Base-by-base conservation (phyloP, 2,888 invertebrate species). In the Parnassius orleans region DNA sequence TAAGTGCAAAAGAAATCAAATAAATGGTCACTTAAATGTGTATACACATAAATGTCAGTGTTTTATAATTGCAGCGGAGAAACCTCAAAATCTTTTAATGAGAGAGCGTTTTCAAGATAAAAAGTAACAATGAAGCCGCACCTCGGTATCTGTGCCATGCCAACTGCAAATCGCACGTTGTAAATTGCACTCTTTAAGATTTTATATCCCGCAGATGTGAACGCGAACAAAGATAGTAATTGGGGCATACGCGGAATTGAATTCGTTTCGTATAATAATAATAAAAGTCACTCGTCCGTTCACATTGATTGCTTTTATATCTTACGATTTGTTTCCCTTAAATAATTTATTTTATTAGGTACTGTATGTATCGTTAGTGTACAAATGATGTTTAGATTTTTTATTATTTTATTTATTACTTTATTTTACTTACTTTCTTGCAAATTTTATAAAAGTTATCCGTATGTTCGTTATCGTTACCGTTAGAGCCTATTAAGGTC, bases 141-240 rank as follows among this genome's bases (percentile, higher is more conserved):
- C 24, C 24, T 9, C 9, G 7, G n/a, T 7, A 44, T 41, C 12
- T 33, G 33, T 33, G 33, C 33, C 33, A 33, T 33, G 33, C 33
- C 33, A 33, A 33, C 33, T 33, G 12, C n/a, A 14, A 54, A 48
- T 48, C 42, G 19, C 53, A 60, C 42, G 48, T 48, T 12, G 43
- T 48, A 54, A 60, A 43, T 57, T 57, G 57, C 14, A 33, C n/a
- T 52, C n/a, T 46, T 46, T 46, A 43, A 48, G 10, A 41, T 42
- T 19, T 9, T 50, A 42, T 42, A 9, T 33, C 10, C 53, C 41
- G 15, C 41, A 41, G 41, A 47, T 60, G 60, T 60, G 42, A 60
- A 60, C 53, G 54, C 41, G 47, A 48, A 54, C 60, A 60, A 58
- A 52, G 19, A 24, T 48, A 1, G n/a, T 54, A 54, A 60, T 47